phyloP scores from a whole-genome alignment of 2,888 invertebrate genomes.

The Drosophila eohydei region DNA sequence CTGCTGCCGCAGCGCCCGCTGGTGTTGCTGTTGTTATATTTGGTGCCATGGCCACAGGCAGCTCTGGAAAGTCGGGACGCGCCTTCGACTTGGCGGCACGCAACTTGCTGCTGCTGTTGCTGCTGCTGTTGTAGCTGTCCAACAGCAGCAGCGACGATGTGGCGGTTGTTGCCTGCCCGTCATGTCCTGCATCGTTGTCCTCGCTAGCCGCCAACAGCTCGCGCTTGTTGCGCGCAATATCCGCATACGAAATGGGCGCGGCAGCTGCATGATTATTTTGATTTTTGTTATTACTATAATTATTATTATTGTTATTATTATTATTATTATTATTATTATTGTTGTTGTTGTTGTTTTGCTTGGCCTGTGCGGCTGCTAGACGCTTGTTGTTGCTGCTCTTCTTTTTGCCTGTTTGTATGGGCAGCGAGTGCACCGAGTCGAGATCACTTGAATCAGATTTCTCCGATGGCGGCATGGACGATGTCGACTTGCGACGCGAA shows the following conservation, averaged over 20 bases:
- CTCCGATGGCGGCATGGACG: constrained; percentile 92
- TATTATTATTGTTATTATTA: constrained; percentile 48
- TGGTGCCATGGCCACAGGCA: constrained; percentile 47
- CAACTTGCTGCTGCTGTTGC: constrained; percentile 14
- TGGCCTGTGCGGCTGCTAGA: constrained; percentile 44
- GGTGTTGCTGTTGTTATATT: constrained; percentile 4
- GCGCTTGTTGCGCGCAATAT: constrained; percentile 88
- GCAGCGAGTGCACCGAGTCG: constrained; percentile 94
- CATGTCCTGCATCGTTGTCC: constrained; percentile 20
- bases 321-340: constrained; percentile 30
- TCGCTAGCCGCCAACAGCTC: constrained; percentile 63
- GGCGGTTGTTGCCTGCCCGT: background rate
- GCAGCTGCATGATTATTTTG: constrained; percentile 44
- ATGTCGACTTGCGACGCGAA: constrained; percentile 89
- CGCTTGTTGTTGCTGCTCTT: constrained; percentile 67
- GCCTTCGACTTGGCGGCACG: constrained; percentile 48
- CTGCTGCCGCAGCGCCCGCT: background rate
- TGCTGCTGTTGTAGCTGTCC: constrained; percentile 1
- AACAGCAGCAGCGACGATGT: background rate
- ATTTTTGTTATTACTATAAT: constrained; percentile 36
- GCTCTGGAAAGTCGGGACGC: constrained; percentile 64
- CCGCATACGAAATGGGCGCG: constrained; percentile 89
- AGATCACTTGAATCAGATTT: constrained; percentile 93
- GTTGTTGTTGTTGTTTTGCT: constrained; percentile 60
- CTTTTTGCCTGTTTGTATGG: constrained; percentile 86